These are phyloP conservation scores for Bombus sibiricus DNA, from an alignment of 1,140 invertebrate species.

Conservation along the genomic window DNA sequence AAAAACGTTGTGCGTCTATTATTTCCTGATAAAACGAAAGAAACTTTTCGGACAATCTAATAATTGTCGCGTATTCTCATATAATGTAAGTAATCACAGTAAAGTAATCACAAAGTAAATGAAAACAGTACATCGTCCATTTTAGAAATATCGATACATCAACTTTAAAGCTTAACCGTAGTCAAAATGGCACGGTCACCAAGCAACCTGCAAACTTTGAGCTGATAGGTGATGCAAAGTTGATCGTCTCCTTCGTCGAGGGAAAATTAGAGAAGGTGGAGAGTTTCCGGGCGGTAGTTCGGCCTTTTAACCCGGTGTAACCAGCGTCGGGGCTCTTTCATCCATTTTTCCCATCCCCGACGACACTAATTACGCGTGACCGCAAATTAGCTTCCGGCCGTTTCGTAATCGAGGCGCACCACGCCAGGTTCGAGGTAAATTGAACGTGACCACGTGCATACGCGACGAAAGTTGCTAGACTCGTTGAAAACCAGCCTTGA, in stretches of 20 bases:
- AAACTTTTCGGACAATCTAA: too few species aligned
- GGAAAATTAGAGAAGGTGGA: neutral
- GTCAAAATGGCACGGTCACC: neutral
- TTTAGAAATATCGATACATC: neutral
- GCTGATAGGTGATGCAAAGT: neutral
- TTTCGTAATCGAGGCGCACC: constrained; percentile 15
- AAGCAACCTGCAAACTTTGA: neutral
- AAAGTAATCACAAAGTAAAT: too few species aligned
- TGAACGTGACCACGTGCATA: constrained; percentile 24
- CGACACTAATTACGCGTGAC: constrained; percentile 47
- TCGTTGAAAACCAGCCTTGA: neutral
- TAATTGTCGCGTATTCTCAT: too few species aligned
- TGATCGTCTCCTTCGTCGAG: neutral
- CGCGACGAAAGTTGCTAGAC: neutral
- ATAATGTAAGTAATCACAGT: too few species aligned
- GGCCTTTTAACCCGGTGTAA: neutral
- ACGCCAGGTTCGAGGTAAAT: constrained; percentile 4
- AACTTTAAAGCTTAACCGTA: neutral
- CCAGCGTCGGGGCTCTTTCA: neutral
- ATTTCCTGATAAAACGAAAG: too few species aligned
- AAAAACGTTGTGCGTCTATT: too few species aligned
- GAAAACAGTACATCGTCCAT: neutral
- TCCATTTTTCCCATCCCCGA: constrained; percentile 11
- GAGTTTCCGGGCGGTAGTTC: neutral
- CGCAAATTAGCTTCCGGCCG: constrained; percentile 41